Percentiles rank a stretch among this genome's conserved stretches.
These are phyloP conservation scores for Premnoplex brunnescens DNA, from an alignment of 2,797 vertebrate genomes.

Conservation along the genomic window DNA sequence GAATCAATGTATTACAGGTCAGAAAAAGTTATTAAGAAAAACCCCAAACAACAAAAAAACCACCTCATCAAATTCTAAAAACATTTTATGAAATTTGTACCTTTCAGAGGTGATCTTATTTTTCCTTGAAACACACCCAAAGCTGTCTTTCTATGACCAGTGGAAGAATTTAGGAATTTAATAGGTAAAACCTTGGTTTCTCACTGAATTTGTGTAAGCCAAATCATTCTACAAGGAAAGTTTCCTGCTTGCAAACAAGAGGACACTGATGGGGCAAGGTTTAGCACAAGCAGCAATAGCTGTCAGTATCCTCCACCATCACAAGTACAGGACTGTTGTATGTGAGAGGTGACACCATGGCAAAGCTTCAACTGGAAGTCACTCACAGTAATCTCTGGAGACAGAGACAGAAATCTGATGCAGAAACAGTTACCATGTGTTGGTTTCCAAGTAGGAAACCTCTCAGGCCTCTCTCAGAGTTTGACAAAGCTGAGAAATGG, in stretches of 20 bases:
- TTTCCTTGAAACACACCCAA: background rate
- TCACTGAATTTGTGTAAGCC: background rate
- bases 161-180: background rate
- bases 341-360: background rate
- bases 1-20: background rate
- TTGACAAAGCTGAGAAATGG: conserved; percentile 28
- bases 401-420: background rate
- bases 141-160: background rate
- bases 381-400: background rate
- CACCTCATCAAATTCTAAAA: background rate
- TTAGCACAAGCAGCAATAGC: background rate
- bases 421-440: background rate
- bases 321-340: background rate
- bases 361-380: background rate
- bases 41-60: background rate
- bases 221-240: background rate
- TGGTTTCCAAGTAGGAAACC: background rate
- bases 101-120: background rate
- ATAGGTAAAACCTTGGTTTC: background rate
- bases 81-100: background rate
- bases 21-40: background rate
- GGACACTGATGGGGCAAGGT: background rate
- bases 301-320: background rate
- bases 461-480: background rate
- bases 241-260: background rate